Percentiles rank a stretch among this genome's conserved stretches.
These are phyloP conservation scores for Rhizomys pruinosus DNA, from an alignment of 2,113 vertebrate species.

Conservation along the genomic window DNA sequence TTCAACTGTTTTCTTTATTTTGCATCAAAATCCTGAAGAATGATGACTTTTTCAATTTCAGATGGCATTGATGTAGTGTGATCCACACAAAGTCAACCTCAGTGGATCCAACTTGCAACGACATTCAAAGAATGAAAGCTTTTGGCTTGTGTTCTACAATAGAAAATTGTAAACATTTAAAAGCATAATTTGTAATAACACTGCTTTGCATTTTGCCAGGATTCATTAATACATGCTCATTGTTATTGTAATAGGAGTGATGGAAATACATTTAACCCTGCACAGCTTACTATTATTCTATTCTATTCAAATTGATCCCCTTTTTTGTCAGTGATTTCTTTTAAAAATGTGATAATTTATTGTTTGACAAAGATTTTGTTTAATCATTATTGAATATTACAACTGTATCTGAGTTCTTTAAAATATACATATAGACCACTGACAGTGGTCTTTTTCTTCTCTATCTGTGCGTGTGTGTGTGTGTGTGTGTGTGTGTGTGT, in stretches of 20 bases:
- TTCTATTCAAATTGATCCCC: slow-evolving; percentile 30
- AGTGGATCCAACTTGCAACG: neutral
- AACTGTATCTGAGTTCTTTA: neutral
- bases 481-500: no score
- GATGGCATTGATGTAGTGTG: neutral
- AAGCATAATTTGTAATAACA: neutral
- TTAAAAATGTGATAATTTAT: neutral
- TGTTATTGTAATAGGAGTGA: neutral
- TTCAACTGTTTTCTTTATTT: slow-evolving; percentile 54
- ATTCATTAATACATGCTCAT: neutral
- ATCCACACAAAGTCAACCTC: neutral
- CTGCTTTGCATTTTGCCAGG: neutral
- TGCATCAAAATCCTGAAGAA: slow-evolving; percentile 55
- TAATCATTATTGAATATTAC: neutral
- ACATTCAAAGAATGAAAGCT: neutral
- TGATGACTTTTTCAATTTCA: neutral
- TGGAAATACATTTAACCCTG: neutral
- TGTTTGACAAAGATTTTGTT: neutral
- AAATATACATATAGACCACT: no score
- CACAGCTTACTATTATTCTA: neutral
- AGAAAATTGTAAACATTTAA: neutral
- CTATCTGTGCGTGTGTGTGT: no score
- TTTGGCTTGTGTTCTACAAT: neutral
- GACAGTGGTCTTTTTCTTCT: no score
- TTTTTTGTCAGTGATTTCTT: neutral